Base-by-base conservation (phyloP, 2,113 vertebrate genomes). In the Potamarius usumacintae region DNA sequence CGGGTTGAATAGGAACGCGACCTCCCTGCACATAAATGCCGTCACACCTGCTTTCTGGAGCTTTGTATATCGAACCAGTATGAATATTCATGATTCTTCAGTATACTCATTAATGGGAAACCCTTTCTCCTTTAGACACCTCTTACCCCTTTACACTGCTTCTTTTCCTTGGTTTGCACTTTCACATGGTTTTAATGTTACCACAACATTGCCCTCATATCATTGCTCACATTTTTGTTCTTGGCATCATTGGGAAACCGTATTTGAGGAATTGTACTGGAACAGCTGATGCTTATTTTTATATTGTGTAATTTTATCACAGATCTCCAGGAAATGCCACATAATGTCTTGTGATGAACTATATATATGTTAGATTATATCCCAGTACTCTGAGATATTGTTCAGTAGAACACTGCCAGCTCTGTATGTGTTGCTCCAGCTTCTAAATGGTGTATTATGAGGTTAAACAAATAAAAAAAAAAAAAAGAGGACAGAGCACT, bases 331-430 rank as follows among this genome's bases (percentile, higher is more conserved):
- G 69, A 58, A 52, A 4, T 50, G 34, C 85, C 78, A 84, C 77
- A 85, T 84, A 57, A 63, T 63, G 57, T 85, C 76, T 85, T 78
- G 58, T 63, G 83, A 72, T 62, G 42, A 76, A 18, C 77, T 14
- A 3, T 58, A 52, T 58, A 52, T 76, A 52, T 50, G 5, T 52
- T 76, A n/a, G 74, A 76, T 50, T 52, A 27, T 80, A 34, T 78
- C 76, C 25, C n/a, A 57, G 55, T 58, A 34, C 27, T 80, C 60
- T 69, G 69, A 58, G 85, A 60, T 15, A 25, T 79, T 86, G 85
- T 79, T 86, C 27, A 67, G 25, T 67, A 55, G 14, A 86, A 63
- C 85, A 65, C 27, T 78, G 57, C 7, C 25, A 85, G 42, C 84
- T 63, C 7, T 85, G 84, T 85, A 15, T 63, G 15, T n/a, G 2